phyloP scores from a whole-genome alignment of 2,888 invertebrate genomes.

The Mimumesa dahlbomi region DNA sequence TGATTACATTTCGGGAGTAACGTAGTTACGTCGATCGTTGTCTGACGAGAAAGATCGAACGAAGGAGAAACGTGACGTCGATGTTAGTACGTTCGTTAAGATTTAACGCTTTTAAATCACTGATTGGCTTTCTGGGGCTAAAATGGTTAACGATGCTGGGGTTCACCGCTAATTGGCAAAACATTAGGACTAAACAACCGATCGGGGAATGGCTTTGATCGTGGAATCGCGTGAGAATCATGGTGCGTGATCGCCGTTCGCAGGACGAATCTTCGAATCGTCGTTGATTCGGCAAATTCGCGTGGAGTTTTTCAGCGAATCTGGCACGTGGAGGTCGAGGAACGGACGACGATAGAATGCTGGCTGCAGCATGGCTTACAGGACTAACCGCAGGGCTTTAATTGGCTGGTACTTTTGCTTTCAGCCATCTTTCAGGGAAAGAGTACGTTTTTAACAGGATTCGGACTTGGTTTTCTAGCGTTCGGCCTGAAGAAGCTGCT shows the following conservation, averaged over 20 bases:
- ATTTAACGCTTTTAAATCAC: constrained; percentile 23
- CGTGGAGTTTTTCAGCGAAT: constrained; percentile 46
- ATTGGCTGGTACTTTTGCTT: constrained; percentile 79
- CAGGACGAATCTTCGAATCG: neutral
- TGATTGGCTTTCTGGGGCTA: constrained; percentile 56
- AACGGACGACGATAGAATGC: constrained; percentile 24
- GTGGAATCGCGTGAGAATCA: neutral
- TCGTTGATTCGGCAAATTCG: neutral
- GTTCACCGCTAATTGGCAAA: constrained; percentile 50
- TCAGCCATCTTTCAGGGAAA: constrained; percentile 81
- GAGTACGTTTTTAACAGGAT: constrained; percentile 85
- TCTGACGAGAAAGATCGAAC: no score
- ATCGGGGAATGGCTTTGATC: neutral
- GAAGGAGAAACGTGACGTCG: no score
- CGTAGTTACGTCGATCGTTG: no score
- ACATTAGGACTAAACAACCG: neutral
- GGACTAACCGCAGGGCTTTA: constrained; percentile 77
- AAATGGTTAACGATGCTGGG: constrained; percentile 39
- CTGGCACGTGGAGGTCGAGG: constrained; percentile 17
- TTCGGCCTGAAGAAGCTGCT: constrained; percentile 92
- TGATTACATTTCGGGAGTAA: no score
- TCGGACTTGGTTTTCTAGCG: constrained; percentile 86
- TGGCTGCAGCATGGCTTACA: constrained; percentile 75
- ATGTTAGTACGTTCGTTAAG: constrained; percentile 1
- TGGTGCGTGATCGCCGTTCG: neutral